These are phyloP conservation scores for Prinia subflava DNA, from an alignment of 2,113 vertebrate genomes.

Conservation along the genomic window DNA sequence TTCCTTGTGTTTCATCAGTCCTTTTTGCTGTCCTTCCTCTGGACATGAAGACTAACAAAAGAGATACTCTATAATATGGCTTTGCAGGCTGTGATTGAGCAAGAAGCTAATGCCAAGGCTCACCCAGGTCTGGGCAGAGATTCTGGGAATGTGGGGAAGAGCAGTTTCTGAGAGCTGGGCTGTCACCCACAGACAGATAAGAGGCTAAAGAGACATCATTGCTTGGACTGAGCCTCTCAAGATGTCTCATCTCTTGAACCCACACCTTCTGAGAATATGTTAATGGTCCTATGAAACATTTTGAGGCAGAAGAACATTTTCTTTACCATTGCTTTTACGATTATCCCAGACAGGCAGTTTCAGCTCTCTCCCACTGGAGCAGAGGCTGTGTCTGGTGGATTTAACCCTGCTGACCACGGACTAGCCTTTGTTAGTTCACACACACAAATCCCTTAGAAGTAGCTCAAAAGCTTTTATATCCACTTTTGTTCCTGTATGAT, in stretches of 20 bases:
- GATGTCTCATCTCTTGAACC: background rate
- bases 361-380: background rate
- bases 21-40: background rate
- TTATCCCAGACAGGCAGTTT: background rate
- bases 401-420: background rate
- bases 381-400: background rate
- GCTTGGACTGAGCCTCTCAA: background rate
- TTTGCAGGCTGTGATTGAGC: background rate
- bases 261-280: background rate
- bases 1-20: background rate
- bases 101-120: background rate
- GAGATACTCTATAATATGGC: background rate
- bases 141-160: background rate
- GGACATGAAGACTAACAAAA: background rate
- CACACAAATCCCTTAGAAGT: background rate
- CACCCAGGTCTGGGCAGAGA: background rate
- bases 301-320: background rate
- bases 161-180: background rate
- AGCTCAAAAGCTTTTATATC: background rate
- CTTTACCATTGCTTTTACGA: background rate
- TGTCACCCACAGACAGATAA: background rate
- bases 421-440: background rate
- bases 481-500: background rate
- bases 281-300: background rate
- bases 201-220: background rate